A percentile compares a stretch with the other conserved stretches of the same genome.
Evolutionary conservation across 1,140 invertebrate species (phyloP).

Genomic region (Anagrus nilaparvatae): DNA sequence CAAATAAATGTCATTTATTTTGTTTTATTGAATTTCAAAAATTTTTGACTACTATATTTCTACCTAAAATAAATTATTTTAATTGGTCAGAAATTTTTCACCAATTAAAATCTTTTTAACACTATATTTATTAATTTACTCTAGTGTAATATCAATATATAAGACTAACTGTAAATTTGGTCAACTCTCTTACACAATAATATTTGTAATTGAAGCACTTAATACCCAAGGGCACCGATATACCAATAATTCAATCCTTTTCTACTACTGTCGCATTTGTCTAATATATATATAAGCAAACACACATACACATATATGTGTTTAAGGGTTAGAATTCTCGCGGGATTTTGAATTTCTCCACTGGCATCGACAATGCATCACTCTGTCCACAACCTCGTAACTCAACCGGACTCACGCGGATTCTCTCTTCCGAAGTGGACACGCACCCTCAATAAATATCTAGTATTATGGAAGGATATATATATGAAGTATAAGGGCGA

Average conservation of each 20-base stretch:
- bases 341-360: constrained; percentile 37
- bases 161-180: too few relatives aligned
- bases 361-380: constrained; percentile 40
- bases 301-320: constrained; percentile 20
- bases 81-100: too few relatives aligned
- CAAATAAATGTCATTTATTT: too few relatives aligned
- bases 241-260: constrained; percentile 39
- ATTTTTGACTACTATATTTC: too few relatives aligned
- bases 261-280: constrained; percentile 22
- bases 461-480: constrained; percentile 6
- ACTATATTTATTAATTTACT: too few relatives aligned
- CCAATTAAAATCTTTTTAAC: too few relatives aligned
- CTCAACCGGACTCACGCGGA: constrained; percentile 25
- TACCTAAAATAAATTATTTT: too few relatives aligned
- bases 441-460: constrained; percentile 38
- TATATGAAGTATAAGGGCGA: constrained; percentile 22
- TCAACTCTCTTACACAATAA: constrained; percentile 30
- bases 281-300: too few relatives aligned
- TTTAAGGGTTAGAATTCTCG: constrained; percentile 37
- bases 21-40: too few relatives aligned
- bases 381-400: constrained; percentile 42
- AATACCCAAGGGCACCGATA: constrained; percentile 38
- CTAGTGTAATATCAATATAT: too few relatives aligned
- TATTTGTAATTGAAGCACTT: constrained; percentile 41
- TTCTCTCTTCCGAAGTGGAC: constrained; percentile 20